Percentiles rank a stretch among this genome's conserved stretches.
Evolutionary conservation across 1,140 invertebrate species (phyloP).

Genomic region (Aradophagus sp.): DNA sequence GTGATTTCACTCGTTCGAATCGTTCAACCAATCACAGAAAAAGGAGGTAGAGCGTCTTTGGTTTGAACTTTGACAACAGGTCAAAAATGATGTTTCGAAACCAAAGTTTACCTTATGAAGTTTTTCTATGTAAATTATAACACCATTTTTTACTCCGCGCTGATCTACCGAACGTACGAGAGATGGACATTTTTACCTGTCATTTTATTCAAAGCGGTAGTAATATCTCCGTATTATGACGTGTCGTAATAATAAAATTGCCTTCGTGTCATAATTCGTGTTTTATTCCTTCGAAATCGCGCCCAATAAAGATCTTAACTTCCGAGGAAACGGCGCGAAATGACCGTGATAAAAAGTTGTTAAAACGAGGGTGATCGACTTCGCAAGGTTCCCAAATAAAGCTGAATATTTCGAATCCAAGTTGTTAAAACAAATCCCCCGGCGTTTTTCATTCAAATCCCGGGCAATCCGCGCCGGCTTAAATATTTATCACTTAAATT

Average conservation of each 20-base stretch:
- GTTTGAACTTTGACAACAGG: no score
- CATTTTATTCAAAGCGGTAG: no score
- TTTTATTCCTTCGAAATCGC: slow-evolving; percentile 13
- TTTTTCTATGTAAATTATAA: no score
- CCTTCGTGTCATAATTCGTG: slow-evolving; percentile 6
- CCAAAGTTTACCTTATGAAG: no score
- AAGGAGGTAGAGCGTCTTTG: no score
- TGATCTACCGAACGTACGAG: no score
- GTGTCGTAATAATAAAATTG: slow-evolving; percentile 5
- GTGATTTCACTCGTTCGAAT: no score
- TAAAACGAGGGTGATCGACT: no score
- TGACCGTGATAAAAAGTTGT: slow-evolving; percentile 8
- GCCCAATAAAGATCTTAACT: slow-evolving; percentile 24
- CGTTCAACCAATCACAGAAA: no score
- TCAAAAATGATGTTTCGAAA: no score
- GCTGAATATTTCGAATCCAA: slow-evolving; percentile 15
- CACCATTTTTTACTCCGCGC: no score
- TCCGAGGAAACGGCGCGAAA: slow-evolving; percentile 15
- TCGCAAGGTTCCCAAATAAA: slow-evolving; percentile 11
- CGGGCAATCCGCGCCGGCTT: neutral
- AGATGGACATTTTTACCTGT: no score
- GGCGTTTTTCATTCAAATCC: neutral
- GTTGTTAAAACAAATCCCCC: slow-evolving; percentile 7
- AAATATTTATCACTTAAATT: neutral
- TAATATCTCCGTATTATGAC: slow-evolving; percentile 1